Evolutionary conservation across 2,797 vertebrate species (phyloP).

Genomic region (Tenualosa thibaudeaui): DNA sequence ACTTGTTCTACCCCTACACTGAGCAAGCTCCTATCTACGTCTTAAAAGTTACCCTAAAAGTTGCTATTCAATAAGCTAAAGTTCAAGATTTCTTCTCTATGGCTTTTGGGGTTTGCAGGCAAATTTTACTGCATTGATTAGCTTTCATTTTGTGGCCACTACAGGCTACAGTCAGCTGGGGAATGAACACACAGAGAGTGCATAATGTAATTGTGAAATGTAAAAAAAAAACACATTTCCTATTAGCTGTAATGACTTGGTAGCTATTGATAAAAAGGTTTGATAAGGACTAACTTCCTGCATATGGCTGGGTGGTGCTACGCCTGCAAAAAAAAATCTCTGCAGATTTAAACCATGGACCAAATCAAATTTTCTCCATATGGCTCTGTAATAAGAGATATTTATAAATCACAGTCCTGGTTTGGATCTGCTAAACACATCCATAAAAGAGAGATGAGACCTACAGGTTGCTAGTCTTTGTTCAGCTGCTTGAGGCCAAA

Average conservation of each 20-base stretch:
- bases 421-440: slow-evolving; percentile 16
- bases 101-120: neutral
- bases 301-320: slow-evolving; percentile 63
- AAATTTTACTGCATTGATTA: neutral
- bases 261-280: slow-evolving; percentile 77
- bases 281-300: slow-evolving; percentile 76
- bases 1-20: neutral
- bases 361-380: slow-evolving; percentile 54
- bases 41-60: neutral
- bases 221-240: neutral
- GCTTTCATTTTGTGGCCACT: neutral
- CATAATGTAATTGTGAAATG: neutral
- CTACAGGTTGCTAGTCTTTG: neutral
- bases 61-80: neutral
- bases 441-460: neutral
- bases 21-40: neutral
- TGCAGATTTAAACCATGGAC: slow-evolving; percentile 70
- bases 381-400: slow-evolving; percentile 7
- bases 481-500: neutral
- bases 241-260: slow-evolving; percentile 69
- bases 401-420: slow-evolving; percentile 20
- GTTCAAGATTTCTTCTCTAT: neutral
- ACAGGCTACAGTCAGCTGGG: neutral
- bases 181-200: neutral
- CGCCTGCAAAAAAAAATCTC: slow-evolving; percentile 68